These are phyloP conservation scores for Umimayanthus kanabou DNA, from an alignment of 92 coral and sea anemone genomes.

Conservation along the genomic window DNA sequence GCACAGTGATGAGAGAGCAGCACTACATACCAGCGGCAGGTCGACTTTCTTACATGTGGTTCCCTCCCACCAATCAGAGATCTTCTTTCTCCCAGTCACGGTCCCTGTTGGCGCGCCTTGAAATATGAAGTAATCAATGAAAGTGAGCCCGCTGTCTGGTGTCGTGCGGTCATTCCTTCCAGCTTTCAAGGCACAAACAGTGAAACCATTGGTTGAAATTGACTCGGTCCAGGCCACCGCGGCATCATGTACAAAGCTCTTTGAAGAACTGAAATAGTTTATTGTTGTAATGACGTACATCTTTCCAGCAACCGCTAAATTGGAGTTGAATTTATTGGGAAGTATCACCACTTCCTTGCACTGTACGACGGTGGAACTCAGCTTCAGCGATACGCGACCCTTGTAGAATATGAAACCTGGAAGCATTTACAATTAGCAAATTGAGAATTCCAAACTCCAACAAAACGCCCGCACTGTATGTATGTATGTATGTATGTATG, in stretches of 20 bases:
- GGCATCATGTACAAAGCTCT: slow-evolving; percentile 68
- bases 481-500: too few species aligned
- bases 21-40: slow-evolving; percentile 50
- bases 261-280: slow-evolving; percentile 65
- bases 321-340: slow-evolving; percentile 23
- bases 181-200: slow-evolving; percentile 72
- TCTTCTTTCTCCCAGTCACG: slow-evolving; percentile 48
- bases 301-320: slow-evolving; percentile 14
- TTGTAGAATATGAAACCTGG: slow-evolving; percentile 71
- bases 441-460: neutral
- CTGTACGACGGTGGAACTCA: slow-evolving; percentile 55
- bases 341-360: slow-evolving; percentile 55
- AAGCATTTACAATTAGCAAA: neutral
- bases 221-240: slow-evolving; percentile 84
- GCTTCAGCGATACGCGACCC: slow-evolving; percentile 67
- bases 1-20: neutral
- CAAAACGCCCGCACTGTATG: neutral
- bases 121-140: slow-evolving; percentile 70
- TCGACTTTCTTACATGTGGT: slow-evolving; percentile 54
- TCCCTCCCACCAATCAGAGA: slow-evolving; percentile 85
- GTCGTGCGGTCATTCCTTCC: slow-evolving; percentile 75
- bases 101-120: slow-evolving; percentile 74
- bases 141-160: slow-evolving; percentile 76
- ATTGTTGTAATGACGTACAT: slow-evolving; percentile 61
- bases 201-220: slow-evolving; percentile 46